These are phyloP conservation scores for Catostomus latipinnis DNA, from an alignment of 2,797 vertebrate species.

Conservation along the genomic window DNA sequence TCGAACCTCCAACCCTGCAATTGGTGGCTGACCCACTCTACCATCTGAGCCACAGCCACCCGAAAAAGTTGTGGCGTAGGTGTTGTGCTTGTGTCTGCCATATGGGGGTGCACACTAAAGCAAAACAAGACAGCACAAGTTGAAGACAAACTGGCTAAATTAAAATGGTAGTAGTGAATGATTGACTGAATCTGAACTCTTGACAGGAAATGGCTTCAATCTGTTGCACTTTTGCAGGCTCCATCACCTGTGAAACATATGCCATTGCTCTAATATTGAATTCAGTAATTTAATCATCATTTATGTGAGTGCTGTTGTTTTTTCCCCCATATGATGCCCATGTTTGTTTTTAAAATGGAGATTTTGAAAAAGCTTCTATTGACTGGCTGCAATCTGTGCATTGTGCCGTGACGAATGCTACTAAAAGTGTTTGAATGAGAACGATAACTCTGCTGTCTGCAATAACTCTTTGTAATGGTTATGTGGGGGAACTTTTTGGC, in stretches of 20 bases:
- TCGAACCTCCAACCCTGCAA: too few species aligned
- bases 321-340: background rate
- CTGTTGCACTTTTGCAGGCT: background rate
- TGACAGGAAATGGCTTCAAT: slow-evolving; percentile 4
- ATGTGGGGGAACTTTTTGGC: background rate
- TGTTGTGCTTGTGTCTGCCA: background rate
- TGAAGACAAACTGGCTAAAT: slow-evolving; percentile 14
- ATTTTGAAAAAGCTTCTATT: background rate
- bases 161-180: slow-evolving; percentile 1
- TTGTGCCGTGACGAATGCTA: background rate
- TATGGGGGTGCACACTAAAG: background rate
- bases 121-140: background rate
- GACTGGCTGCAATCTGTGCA: slow-evolving; percentile 2
- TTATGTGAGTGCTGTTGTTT: background rate
- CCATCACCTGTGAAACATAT: background rate
- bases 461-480: background rate
- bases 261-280: background rate
- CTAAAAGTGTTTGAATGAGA: background rate
- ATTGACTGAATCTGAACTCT: background rate
- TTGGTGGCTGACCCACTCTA: too few species aligned
- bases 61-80: too few species aligned
- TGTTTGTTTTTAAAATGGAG: background rate
- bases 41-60: too few species aligned
- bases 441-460: background rate
- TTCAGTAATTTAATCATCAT: slow-evolving; percentile 11